phyloP scores from a whole-genome alignment of 2,113 vertebrate species.

The Oriolus oriolus region DNA sequence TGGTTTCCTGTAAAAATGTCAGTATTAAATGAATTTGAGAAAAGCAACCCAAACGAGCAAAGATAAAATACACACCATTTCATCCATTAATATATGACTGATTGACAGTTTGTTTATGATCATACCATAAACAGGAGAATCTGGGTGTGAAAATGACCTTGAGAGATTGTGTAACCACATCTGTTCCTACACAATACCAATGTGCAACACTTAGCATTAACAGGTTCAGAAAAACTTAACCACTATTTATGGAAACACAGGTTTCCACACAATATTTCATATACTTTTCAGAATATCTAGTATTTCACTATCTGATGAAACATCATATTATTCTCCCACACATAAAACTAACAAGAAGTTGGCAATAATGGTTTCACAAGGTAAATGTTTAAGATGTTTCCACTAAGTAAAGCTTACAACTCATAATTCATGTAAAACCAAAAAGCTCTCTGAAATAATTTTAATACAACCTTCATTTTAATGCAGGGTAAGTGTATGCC shows the following conservation, averaged over 20 bases:
- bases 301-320: neutral
- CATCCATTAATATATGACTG: neutral
- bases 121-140: neutral
- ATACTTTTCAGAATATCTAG: neutral
- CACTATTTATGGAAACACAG: neutral
- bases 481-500: neutral
- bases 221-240: neutral
- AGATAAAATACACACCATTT: neutral
- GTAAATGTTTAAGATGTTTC: neutral
- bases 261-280: neutral
- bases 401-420: neutral
- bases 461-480: neutral
- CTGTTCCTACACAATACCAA: accelerated
- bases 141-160: neutral
- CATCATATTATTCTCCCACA: neutral
- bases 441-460: neutral
- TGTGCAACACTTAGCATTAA: neutral
- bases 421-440: neutral
- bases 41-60: neutral
- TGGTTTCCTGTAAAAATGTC: neutral
- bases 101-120: neutral
- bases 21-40: neutral
- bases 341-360: neutral
- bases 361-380: neutral
- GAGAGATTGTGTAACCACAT: neutral